Evolutionary conservation across 2,113 vertebrate genomes (phyloP).

Genomic region (Orthochromis indermauri): DNA sequence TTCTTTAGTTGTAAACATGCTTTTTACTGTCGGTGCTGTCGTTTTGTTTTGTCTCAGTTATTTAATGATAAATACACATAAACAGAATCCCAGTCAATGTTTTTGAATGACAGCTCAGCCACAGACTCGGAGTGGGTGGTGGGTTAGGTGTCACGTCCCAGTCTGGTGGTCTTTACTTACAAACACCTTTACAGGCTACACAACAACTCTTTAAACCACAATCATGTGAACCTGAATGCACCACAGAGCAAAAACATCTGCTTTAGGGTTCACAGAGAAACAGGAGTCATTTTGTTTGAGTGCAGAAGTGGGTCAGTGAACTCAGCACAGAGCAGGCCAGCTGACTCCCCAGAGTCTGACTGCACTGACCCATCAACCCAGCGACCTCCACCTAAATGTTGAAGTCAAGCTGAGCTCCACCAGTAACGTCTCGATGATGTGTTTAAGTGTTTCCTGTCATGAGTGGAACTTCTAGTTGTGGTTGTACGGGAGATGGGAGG

Average conservation of each 20-base stretch:
- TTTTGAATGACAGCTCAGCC: neutral
- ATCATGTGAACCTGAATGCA: neutral
- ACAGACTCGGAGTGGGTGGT: neutral
- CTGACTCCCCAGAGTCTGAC: neutral
- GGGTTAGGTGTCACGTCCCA: neutral
- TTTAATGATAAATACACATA: neutral
- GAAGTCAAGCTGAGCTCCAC: neutral
- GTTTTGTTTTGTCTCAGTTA: neutral
- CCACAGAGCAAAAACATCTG: neutral
- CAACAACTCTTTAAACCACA: neutral
- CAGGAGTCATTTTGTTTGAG: neutral
- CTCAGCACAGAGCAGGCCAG: rapidly evolving
- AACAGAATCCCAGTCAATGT: neutral
- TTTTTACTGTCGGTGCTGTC: neutral
- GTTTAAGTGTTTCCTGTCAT: neutral
- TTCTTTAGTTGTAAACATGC: neutral
- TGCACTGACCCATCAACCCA: neutral
- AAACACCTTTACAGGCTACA: neutral
- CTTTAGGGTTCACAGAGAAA: neutral
- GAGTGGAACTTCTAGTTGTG: neutral
- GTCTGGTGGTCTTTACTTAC: neutral
- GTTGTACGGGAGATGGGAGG: neutral
- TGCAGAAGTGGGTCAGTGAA: neutral
- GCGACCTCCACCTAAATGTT: neutral
- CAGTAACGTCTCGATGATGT: neutral